phyloP scores from a whole-genome alignment of 2,797 vertebrate species.

The Mormyrus hasselquistii region DNA sequence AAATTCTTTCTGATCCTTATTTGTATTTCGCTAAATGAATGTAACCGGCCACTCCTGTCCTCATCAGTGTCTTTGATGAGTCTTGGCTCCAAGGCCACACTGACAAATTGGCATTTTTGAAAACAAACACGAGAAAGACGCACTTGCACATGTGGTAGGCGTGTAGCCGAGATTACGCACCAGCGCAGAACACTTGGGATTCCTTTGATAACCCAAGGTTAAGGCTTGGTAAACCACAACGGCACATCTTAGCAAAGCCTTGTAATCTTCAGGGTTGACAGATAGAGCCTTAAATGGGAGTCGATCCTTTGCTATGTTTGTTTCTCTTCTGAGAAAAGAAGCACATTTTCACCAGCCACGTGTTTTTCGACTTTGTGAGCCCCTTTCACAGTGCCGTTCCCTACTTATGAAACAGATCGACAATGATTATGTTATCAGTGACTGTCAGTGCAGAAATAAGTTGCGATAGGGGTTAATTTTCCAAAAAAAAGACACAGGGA shows the following conservation, averaged over 20 bases:
- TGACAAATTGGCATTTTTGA: background rate
- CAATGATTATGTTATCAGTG: slow-evolving; percentile 23
- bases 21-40: background rate
- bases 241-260: background rate
- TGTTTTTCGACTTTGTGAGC: slow-evolving; percentile 33
- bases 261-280: slow-evolving; percentile 8
- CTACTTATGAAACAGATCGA: slow-evolving; percentile 24
- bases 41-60: background rate
- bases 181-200: background rate
- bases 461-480: background rate
- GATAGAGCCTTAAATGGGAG: slow-evolving; percentile 22
- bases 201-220: background rate
- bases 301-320: slow-evolving; percentile 11
- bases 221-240: background rate
- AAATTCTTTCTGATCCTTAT: background rate
- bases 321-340: slow-evolving; percentile 16
- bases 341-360: slow-evolving; percentile 22
- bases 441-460: background rate
- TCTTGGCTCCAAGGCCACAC: background rate
- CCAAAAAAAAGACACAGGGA: background rate
- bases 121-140: background rate
- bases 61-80: background rate
- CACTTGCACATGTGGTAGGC: background rate
- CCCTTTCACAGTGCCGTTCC: slow-evolving; percentile 8
- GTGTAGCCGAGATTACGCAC: background rate